Evolutionary conservation across 2,113 vertebrate genomes (phyloP).

Genomic region (Brachyhypopomus occidentalis): DNA sequence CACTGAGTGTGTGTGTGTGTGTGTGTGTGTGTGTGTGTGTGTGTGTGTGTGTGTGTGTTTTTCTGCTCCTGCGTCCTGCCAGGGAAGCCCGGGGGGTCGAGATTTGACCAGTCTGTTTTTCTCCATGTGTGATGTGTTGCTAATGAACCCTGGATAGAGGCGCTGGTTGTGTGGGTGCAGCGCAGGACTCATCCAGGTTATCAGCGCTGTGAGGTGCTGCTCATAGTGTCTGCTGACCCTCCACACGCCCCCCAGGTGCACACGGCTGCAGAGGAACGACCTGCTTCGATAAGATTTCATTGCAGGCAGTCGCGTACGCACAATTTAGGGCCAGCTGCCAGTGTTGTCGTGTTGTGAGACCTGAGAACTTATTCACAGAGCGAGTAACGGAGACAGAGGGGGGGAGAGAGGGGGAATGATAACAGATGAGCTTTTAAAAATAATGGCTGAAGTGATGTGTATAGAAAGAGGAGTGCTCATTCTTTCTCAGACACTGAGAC

Average conservation of each 20-base stretch:
- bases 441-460: slow-evolving; percentile 78
- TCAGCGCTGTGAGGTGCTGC: too few relatives aligned
- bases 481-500: slow-evolving; percentile 61
- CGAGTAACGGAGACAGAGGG: background rate
- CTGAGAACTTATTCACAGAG: slow-evolving; percentile 14
- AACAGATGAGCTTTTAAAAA: slow-evolving; percentile 79
- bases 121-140: too few relatives aligned
- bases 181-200: too few relatives aligned
- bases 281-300: slow-evolving; percentile 16
- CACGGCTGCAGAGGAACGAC: slow-evolving; percentile 14
- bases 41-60: background rate
- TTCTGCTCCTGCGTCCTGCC: too few relatives aligned
- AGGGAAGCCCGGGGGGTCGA: too few relatives aligned
- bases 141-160: too few relatives aligned
- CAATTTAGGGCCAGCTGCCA: background rate
- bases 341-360: slow-evolving; percentile 5
- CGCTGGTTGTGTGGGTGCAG: too few relatives aligned
- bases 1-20: background rate
- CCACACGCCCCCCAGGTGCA: slow-evolving; percentile 9
- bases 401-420: slow-evolving; percentile 61
- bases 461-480: slow-evolving; percentile 71
- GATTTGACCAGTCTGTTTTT: too few relatives aligned
- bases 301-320: slow-evolving; percentile 23
- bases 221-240: background rate
- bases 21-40: too few relatives aligned